These are phyloP conservation scores for Meloidogyne floridensis DNA, from an alignment of 1,140 invertebrate genomes.

Conservation along the genomic window DNA sequence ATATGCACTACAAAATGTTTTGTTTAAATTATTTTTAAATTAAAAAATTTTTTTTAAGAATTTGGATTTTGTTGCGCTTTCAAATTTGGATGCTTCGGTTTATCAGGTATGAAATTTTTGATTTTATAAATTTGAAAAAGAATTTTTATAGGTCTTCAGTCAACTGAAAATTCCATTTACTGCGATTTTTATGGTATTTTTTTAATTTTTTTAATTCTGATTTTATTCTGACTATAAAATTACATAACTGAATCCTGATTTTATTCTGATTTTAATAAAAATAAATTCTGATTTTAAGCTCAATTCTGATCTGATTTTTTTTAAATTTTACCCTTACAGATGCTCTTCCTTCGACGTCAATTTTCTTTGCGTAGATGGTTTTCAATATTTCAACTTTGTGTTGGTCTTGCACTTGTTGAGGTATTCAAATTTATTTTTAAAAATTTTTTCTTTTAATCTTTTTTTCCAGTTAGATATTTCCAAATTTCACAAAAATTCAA, in stretches of 20 bases:
- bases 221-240: too few relatives aligned
- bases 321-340: slow-evolving; percentile 7
- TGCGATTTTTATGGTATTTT: slow-evolving; percentile 57
- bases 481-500: neutral
- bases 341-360: slow-evolving; percentile 58
- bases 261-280: too few relatives aligned
- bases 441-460: neutral
- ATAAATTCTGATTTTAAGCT: too few relatives aligned
- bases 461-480: slow-evolving; percentile 48
- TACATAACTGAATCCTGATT: too few relatives aligned
- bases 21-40: neutral
- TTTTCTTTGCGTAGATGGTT: slow-evolving; percentile 59
- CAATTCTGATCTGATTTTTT: neutral
- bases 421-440: slow-evolving; percentile 30
- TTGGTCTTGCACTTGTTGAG: slow-evolving; percentile 63
- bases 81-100: slow-evolving; percentile 63
- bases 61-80: slow-evolving; percentile 63
- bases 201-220: too few relatives aligned
- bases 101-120: slow-evolving; percentile 57
- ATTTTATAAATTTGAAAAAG: neutral
- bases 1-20: slow-evolving; percentile 61
- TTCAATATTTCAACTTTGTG: slow-evolving; percentile 61
- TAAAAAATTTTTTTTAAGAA: slow-evolving; percentile 36
- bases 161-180: slow-evolving; percentile 65
- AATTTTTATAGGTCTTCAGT: slow-evolving; percentile 53